phyloP scores from a whole-genome alignment of 2,888 invertebrate species.

The Drosophila infuscata region DNA sequence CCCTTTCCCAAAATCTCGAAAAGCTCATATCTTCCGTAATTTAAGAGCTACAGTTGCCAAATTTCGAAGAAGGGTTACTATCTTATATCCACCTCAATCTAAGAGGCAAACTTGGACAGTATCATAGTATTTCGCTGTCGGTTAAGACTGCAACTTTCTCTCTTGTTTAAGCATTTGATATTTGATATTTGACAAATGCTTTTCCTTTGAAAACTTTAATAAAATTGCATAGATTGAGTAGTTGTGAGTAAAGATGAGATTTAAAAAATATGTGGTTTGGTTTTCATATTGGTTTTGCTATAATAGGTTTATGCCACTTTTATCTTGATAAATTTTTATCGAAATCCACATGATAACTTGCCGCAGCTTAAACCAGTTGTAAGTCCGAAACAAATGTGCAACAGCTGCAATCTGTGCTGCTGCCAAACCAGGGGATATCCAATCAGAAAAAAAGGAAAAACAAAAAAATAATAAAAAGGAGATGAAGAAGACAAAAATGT shows the following conservation, averaged over 20 bases:
- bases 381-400: constrained; percentile 7
- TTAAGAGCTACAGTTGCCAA: too few relatives aligned
- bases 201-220: neutral
- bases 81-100: too few relatives aligned
- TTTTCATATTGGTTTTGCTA: constrained; percentile 44
- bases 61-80: too few relatives aligned
- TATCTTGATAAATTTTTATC: constrained; percentile 46
- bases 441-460: neutral
- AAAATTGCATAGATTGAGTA: constrained; percentile 23
- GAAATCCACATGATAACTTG: constrained; percentile 41
- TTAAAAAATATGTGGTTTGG: constrained; percentile 25
- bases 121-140: too few relatives aligned
- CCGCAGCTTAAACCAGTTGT: constrained; percentile 41
- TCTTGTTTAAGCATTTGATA: neutral
- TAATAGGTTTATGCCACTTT: constrained; percentile 34
- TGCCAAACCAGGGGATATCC: neutral
- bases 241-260: constrained; percentile 10
- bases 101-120: too few relatives aligned
- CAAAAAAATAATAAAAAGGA: neutral
- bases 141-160: too few relatives aligned
- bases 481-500: neutral
- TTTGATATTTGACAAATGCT: neutral
- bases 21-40: too few relatives aligned
- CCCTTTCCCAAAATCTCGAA: too few relatives aligned
- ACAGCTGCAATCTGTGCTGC: constrained; percentile 43